phyloP scores from a whole-genome alignment of 2,888 invertebrate species.

The Iselma pallidipennis region DNA sequence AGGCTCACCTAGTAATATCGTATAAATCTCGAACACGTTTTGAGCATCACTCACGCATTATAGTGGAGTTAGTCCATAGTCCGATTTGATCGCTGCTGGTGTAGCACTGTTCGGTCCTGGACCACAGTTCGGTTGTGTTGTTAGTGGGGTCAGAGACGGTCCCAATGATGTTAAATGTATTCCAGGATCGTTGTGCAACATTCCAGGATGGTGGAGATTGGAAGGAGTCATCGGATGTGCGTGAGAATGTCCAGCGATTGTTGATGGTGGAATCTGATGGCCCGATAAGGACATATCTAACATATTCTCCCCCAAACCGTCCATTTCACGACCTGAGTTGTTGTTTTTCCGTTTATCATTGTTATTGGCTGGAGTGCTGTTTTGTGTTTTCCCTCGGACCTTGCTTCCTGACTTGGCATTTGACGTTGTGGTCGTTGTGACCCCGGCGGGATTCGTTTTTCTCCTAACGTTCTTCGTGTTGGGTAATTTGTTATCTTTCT shows the following conservation, averaged over 20 bases:
- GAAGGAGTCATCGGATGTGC: constrained; percentile 59
- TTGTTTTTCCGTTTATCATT: constrained; percentile 70
- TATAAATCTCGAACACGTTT: too few species aligned
- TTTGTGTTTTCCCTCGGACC: constrained; percentile 55
- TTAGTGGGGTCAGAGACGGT: constrained; percentile 62
- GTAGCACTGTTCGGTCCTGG: constrained; percentile 59
- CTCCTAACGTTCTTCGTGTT: constrained; percentile 77
- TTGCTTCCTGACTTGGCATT: constrained; percentile 51
- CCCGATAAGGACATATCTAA: constrained; percentile 55
- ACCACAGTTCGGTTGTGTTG: constrained; percentile 61
- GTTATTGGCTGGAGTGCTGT: constrained; percentile 57
- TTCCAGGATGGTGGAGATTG: constrained; percentile 47
- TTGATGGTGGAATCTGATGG: constrained; percentile 58
- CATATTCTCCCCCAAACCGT: constrained; percentile 60
- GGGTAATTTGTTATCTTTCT: constrained; percentile 86
- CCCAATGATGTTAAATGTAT: constrained; percentile 59
- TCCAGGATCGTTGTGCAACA: constrained; percentile 54
- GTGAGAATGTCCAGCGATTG: constrained; percentile 59
- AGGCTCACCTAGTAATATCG: background rate
- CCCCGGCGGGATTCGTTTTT: constrained; percentile 77
- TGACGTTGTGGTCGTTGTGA: constrained; percentile 61
- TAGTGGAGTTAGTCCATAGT: constrained; percentile 83
- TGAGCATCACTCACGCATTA: constrained; percentile 52
- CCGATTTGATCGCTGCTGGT: constrained; percentile 76
- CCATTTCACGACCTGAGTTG: constrained; percentile 58